Evolutionary conservation across 2,888 invertebrate genomes (phyloP), one percentile per base, ranked within the genome.

Genomic region (Cheilosia soror): DNA sequence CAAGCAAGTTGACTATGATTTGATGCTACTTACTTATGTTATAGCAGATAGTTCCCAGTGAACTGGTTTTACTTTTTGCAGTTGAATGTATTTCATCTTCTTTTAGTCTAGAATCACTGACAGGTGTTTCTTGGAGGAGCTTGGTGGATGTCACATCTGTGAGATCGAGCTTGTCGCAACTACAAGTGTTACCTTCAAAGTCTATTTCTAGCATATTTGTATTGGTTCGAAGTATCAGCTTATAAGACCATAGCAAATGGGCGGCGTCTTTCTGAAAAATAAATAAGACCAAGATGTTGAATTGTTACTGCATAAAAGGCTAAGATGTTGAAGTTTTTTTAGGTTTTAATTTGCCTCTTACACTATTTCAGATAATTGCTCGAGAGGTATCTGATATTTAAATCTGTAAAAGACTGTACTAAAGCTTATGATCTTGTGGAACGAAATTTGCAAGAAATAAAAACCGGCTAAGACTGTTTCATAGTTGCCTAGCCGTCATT

Each of bases 1-100:
- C 9, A 15, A 31, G n/a, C 2, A 42, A 42, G 53, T 15, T 15
- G 6, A 27, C n/a, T 15, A 4, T 40, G 15, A 40, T 29, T 9
- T 5, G 6, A 20, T 63, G 3, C n/a, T 5, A 66, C 77, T 71
- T 53, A 82, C 82, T 71, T 58, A 82, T 65, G 7, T 58, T 77
- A 25, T 40, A 82, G 31, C 77, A 82, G 9, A 40, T 11, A 5
- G n/a, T 5, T 4, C 25, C 25, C 0, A 55, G 5, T 11, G 60
- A 15, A 1, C 25, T 11, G 7, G 13, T 13, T 83, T 78, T 77
- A 40, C 47, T 60, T n/a, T 57, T 77, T 13, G 66, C 55, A 25
- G 40, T 83, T 13, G 72, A 66, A 7, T 62, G 4, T 25, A 72
- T 72, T 42, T 55, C 55, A 15, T 62, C n/a, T 11, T 37, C 58